These are phyloP conservation scores for Rousettus madagascariensis DNA, from an alignment of 2,797 vertebrate genomes.

Conservation along the genomic window DNA sequence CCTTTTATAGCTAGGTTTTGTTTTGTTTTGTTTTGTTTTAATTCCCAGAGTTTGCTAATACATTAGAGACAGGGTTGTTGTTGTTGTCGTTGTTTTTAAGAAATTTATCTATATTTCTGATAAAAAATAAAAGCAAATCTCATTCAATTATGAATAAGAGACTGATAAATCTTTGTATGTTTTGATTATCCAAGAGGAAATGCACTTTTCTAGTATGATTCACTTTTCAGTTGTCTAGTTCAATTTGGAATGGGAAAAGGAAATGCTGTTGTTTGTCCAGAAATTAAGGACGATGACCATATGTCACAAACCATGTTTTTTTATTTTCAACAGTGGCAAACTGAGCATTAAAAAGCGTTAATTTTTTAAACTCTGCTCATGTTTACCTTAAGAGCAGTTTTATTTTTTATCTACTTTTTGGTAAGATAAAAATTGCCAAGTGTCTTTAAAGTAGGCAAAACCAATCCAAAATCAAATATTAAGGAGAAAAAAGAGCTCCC, in stretches of 20 bases:
- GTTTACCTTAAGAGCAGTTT: constrained; percentile 10
- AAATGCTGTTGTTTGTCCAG: constrained; percentile 58
- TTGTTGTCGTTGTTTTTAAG: not conserved
- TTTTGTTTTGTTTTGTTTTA: not conserved
- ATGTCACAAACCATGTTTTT: not conserved
- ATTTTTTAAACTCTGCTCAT: constrained; percentile 53
- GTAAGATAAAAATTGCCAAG: constrained; percentile 39
- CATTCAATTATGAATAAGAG: constrained; percentile 45
- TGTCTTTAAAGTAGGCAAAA: constrained; percentile 47
- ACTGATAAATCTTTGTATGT: constrained; percentile 37
- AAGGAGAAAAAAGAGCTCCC: not conserved
- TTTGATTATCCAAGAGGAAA: constrained; percentile 60
- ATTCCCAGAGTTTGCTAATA: constrained; percentile 46
- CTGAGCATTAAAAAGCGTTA: constrained; percentile 8
- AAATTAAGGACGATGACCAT: constrained; percentile 40
- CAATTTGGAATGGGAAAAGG: constrained; percentile 44
- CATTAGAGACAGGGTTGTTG: constrained; percentile 3
- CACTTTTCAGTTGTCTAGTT: constrained; percentile 18
- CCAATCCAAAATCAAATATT: constrained; percentile 42
- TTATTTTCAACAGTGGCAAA: constrained; percentile 19
- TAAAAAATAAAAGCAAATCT: constrained; percentile 58
- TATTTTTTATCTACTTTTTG: not conserved
- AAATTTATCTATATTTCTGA: constrained; percentile 52
- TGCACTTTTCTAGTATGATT: constrained; percentile 60
- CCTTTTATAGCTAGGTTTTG: not conserved